phyloP scores from a whole-genome alignment of 1,140 invertebrate genomes.

The Temnothorax curvispinosus region DNA sequence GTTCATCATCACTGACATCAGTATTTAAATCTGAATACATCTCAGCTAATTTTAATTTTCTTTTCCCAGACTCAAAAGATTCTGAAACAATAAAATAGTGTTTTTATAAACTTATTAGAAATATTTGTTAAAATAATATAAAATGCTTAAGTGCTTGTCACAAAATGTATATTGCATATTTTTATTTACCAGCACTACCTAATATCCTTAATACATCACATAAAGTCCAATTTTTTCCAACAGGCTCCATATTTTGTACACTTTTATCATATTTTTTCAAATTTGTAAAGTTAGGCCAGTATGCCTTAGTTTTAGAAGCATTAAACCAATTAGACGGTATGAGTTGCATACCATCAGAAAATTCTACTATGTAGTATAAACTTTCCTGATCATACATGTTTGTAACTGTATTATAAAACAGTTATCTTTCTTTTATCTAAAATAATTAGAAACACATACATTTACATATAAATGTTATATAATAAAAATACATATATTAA shows the following conservation, averaged over 20 bases:
- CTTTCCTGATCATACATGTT: background rate
- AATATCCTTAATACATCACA: background rate
- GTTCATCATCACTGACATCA: background rate
- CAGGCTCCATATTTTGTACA: background rate
- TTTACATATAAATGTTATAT: too few relatives aligned
- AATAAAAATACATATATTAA: too few relatives aligned
- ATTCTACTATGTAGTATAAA: background rate
- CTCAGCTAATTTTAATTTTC: conserved; percentile 4
- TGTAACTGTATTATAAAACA: background rate
- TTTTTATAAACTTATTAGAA: background rate
- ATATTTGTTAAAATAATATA: background rate
- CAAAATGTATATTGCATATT: background rate
- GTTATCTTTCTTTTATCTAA: too few relatives aligned
- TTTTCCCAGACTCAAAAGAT: background rate
- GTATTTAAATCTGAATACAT: background rate
- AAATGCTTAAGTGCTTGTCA: background rate
- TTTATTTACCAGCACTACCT: conserved; percentile 1
- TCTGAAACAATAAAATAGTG: background rate
- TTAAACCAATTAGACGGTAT: background rate
- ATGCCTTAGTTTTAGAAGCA: background rate
- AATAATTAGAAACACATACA: too few relatives aligned
- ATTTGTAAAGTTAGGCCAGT: background rate
- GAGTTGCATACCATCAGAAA: background rate
- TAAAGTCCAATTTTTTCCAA: background rate
- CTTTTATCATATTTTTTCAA: background rate